Conservation (phyloP, 2,797 vertebrate species). For the Megaceryle alcyon region DNA sequence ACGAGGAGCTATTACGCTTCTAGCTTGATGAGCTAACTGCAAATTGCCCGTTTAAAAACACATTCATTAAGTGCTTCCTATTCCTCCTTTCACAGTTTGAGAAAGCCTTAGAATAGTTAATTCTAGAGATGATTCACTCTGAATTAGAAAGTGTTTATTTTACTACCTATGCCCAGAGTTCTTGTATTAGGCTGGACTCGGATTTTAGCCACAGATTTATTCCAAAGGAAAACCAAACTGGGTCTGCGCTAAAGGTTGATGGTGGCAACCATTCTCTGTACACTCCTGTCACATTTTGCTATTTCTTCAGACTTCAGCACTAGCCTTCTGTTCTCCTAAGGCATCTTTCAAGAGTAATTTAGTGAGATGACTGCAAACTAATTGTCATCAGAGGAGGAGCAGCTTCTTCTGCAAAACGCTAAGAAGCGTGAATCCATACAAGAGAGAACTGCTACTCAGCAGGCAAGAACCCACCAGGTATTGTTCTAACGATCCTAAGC, state of each 20-base stretch:
- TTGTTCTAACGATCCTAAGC: not conserved
- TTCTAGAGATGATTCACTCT: slow-evolving; percentile 32
- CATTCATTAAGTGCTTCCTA: slow-evolving; percentile 53
- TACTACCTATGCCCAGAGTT: not conserved
- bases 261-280: fast-evolving
- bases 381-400: not conserved
- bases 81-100: slow-evolving; percentile 42
- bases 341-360: not conserved
- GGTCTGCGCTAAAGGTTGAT: not conserved
- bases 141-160: slow-evolving; percentile 26
- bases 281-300: not conserved
- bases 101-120: slow-evolving; percentile 21
- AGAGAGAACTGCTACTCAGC: not conserved
- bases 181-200: not conserved
- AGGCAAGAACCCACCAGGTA: not conserved
- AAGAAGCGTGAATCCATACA: not conserved
- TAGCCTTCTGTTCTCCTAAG: not conserved
- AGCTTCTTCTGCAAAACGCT: not conserved
- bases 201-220: not conserved
- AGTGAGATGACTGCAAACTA: not conserved
- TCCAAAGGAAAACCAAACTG: not conserved
- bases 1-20: not conserved
- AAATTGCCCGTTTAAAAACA: slow-evolving; percentile 53
- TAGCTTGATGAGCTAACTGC: slow-evolving; percentile 29
- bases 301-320: not conserved